Conservation (phyloP, 2,113 vertebrate species). For the Corythornis vintsioides region DNA sequence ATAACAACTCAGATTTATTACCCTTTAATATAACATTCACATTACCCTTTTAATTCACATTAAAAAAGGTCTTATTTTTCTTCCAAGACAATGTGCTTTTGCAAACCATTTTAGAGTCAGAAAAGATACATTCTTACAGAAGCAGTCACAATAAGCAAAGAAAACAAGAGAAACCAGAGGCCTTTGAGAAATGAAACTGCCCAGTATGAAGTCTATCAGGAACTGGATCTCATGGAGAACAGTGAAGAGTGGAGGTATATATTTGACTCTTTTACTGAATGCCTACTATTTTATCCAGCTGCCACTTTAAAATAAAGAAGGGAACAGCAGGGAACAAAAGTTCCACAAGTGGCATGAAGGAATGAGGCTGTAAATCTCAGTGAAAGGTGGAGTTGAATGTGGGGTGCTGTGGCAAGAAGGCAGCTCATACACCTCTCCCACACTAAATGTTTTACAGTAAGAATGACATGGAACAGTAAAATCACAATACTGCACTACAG, state of each 20-base stretch:
- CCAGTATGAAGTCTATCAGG: background rate
- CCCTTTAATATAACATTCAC: background rate
- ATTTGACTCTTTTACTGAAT: background rate
- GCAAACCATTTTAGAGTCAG: background rate
- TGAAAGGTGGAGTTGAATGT: background rate
- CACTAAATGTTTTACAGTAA: background rate
- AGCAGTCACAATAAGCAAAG: background rate
- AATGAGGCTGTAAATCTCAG: background rate
- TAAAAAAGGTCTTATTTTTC: background rate
- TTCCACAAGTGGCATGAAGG: background rate
- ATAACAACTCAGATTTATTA: background rate
- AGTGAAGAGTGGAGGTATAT: background rate
- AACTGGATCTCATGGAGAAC: background rate
- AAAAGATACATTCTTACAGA: background rate
- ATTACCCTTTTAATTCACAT: too few relatives aligned
- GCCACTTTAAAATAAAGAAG: background rate
- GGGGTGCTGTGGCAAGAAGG: background rate
- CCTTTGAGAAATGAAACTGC: background rate
- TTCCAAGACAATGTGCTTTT: background rate
- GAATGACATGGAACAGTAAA: background rate
- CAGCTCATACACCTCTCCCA: background rate
- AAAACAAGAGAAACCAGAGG: background rate
- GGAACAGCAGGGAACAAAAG: background rate
- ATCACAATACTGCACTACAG: background rate
- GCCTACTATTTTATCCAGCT: background rate